Percentiles rank a stretch among this genome's conserved stretches.
These are phyloP conservation scores for Sminthurides aquaticus DNA, from an alignment of 2,888 invertebrate species.

Conservation along the genomic window DNA sequence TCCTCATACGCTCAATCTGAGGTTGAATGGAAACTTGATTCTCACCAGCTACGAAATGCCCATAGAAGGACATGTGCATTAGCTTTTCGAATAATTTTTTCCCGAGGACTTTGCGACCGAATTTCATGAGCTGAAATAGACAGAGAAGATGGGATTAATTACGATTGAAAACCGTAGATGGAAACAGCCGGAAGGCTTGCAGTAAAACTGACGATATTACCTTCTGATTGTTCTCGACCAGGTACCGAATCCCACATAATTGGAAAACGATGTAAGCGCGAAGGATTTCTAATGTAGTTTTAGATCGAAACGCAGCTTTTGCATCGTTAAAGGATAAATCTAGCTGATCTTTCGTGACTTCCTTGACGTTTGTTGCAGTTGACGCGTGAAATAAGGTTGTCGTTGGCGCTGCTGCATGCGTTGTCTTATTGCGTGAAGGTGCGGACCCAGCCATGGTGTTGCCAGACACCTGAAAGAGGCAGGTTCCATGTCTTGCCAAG, in stretches of 20 bases:
- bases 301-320: constrained; percentile 87
- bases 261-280: constrained; percentile 86
- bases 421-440: background rate
- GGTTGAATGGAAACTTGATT: constrained; percentile 80
- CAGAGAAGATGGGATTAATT: too few relatives aligned
- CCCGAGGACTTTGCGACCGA: constrained; percentile 66
- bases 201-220: constrained; percentile 60
- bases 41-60: constrained; percentile 98
- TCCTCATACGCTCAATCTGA: constrained; percentile 71
- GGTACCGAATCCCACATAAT: constrained; percentile 74
- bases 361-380: background rate
- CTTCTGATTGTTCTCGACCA: constrained; percentile 88
- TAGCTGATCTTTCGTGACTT: constrained; percentile 56
- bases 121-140: constrained; percentile 73
- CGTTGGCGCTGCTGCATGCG: constrained; percentile 1
- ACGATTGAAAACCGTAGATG: too few relatives aligned
- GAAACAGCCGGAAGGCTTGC: background rate
- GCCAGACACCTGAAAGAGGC: background rate
- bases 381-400: background rate
- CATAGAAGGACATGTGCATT: constrained; percentile 95
- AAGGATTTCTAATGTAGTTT: constrained; percentile 83
- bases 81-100: constrained; percentile 68
- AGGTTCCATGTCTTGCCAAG: background rate
- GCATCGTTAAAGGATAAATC: constrained; percentile 82
- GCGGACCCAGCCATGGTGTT: background rate